These are phyloP conservation scores for Margarornis squamiger DNA, from an alignment of 2,797 vertebrate genomes.

Conservation along the genomic window DNA sequence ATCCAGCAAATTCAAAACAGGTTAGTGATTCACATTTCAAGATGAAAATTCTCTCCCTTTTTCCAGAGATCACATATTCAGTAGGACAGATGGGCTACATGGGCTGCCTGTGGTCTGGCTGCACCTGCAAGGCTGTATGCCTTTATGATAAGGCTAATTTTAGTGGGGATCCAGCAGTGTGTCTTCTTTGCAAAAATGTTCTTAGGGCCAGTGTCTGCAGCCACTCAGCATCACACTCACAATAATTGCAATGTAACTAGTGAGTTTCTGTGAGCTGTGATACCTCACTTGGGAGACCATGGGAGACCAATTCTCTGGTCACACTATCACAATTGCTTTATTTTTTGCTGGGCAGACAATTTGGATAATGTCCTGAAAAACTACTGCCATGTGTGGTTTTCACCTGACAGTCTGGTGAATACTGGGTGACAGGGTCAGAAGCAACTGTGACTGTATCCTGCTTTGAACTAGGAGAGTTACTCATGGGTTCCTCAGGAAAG, in stretches of 20 bases:
- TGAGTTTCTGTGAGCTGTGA: background rate
- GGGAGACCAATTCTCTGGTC: background rate
- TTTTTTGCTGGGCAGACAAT: background rate
- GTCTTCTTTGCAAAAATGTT: background rate
- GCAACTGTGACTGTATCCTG: background rate
- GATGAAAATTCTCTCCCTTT: background rate
- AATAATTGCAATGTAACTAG: background rate
- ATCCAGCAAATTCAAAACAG: background rate
- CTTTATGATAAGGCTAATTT: background rate
- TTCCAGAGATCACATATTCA: background rate
- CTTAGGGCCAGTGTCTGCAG: background rate
- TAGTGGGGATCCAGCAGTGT: background rate
- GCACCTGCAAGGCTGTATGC: background rate
- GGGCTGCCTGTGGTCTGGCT: no score
- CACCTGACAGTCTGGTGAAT: background rate
- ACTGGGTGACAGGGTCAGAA: background rate
- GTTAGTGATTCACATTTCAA: background rate
- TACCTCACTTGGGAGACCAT: background rate
- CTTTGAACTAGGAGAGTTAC: background rate
- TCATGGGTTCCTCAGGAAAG: background rate
- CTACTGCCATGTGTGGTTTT: background rate
- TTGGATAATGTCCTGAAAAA: background rate
- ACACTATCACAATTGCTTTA: background rate
- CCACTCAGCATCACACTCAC: background rate
- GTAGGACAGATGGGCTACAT: fast-evolving